Conservation (phyloP, 2,797 vertebrate genomes). For the Craterocephalus amniculus region DNA sequence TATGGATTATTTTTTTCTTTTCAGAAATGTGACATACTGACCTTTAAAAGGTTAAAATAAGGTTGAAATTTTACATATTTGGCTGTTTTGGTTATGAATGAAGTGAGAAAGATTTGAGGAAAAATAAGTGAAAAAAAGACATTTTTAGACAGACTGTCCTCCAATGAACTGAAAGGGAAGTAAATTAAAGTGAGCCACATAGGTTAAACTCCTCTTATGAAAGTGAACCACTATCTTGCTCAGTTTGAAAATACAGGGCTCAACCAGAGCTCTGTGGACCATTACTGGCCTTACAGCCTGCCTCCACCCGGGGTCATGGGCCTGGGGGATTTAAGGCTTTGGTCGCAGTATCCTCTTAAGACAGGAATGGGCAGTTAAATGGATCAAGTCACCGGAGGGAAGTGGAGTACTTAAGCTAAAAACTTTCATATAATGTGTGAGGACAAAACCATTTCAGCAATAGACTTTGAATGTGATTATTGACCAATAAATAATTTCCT, state of each 20-base stretch:
- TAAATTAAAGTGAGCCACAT: background rate
- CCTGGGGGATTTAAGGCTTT: constrained; percentile 72
- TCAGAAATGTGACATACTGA: no score
- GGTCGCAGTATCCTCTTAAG: constrained; percentile 77
- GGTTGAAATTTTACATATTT: no score
- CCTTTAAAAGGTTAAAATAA: no score
- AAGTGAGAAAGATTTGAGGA: background rate
- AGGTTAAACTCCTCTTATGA: constrained; percentile 12
- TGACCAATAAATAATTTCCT: constrained; percentile 59
- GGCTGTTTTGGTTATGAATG: background rate
- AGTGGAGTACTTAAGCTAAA: constrained; percentile 67
- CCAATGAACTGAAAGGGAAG: background rate
- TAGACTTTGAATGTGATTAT: constrained; percentile 61
- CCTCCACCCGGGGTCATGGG: constrained; percentile 36
- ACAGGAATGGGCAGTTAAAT: constrained; percentile 73
- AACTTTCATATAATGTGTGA: constrained; percentile 64
- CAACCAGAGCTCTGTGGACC: constrained; percentile 27
- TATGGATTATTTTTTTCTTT: no score
- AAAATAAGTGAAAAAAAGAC: background rate
- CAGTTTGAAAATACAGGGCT: constrained; percentile 10
- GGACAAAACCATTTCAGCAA: constrained; percentile 42
- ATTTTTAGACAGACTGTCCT: background rate
- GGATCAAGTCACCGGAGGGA: constrained; percentile 73
- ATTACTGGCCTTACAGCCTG: constrained; percentile 19
- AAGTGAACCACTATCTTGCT: background rate